Conservation (phyloP, 2,888 invertebrate species). For the Blomia tropicalis region DNA sequence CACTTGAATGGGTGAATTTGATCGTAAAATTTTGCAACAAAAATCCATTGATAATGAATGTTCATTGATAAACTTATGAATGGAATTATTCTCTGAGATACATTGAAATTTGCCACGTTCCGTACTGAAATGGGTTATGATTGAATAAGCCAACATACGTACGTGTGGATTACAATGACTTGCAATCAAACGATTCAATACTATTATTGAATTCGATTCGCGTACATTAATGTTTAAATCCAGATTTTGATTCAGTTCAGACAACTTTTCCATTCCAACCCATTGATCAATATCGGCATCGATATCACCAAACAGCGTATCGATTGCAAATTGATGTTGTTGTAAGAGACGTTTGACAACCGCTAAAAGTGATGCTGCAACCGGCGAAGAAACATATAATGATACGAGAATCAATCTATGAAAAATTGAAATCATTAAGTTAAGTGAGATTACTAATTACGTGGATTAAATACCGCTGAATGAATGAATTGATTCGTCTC, state of each 20-base stretch:
- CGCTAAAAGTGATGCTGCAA: background rate
- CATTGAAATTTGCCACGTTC: background rate
- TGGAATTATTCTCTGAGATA: background rate
- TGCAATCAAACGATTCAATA: background rate
- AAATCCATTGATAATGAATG: background rate
- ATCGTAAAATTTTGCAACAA: background rate
- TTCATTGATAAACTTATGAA: background rate
- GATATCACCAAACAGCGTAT: background rate
- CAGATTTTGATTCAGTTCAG: background rate
- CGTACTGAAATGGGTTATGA: background rate
- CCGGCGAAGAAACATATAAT: background rate
- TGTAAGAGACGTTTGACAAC: background rate
- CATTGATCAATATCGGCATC: background rate
- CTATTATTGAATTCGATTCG: background rate
- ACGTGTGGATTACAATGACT: background rate
- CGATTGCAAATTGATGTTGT: background rate
- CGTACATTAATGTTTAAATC: background rate
- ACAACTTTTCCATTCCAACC: background rate
- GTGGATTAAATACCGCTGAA: background rate
- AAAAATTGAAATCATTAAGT: conserved; percentile 1
- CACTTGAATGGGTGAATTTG: background rate
- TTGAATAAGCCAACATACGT: background rate
- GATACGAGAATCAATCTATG: conserved; percentile 1
- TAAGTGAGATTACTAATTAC: background rate
- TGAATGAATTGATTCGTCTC: background rate